Conservation (phyloP, 2,113 vertebrate genomes). For the Myanophis thanlyinensis region DNA sequence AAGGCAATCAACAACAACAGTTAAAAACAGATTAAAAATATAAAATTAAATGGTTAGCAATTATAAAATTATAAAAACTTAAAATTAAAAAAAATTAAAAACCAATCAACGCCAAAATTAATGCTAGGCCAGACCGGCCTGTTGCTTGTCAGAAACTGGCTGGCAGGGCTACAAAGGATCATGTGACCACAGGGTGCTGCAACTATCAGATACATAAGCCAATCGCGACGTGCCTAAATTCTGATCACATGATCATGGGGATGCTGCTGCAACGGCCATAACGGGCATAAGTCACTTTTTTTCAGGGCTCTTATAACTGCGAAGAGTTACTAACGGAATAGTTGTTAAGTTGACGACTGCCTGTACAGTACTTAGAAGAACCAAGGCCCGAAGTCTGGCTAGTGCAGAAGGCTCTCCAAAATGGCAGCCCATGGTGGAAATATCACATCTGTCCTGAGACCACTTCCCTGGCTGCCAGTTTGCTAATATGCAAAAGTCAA, state of each 20-base stretch:
- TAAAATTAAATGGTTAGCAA: too few relatives aligned
- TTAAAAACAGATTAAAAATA: too few relatives aligned
- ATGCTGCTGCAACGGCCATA: neutral
- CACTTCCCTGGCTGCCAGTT: neutral
- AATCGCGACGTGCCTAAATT: neutral
- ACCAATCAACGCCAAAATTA: too few relatives aligned
- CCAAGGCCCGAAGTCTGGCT: neutral
- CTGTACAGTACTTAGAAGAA: too few relatives aligned
- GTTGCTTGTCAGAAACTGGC: neutral
- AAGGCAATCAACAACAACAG: too few relatives aligned
- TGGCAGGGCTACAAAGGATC: neutral
- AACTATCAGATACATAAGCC: neutral
- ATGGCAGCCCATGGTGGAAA: neutral
- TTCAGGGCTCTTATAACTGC: too few relatives aligned
- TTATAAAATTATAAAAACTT: too few relatives aligned
- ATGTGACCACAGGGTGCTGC: neutral
- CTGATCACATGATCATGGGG: neutral
- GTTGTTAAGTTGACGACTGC: neutral
- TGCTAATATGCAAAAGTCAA: neutral
- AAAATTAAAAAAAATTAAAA: too few relatives aligned
- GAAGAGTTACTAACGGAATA: too few relatives aligned
- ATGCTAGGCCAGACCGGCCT: too few relatives aligned
- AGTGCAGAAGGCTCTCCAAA: neutral
- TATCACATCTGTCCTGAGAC: neutral
- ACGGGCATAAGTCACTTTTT: too few relatives aligned